These are phyloP conservation scores for Myiagra hebetior DNA, from an alignment of 2,113 vertebrate species.

Conservation along the genomic window DNA sequence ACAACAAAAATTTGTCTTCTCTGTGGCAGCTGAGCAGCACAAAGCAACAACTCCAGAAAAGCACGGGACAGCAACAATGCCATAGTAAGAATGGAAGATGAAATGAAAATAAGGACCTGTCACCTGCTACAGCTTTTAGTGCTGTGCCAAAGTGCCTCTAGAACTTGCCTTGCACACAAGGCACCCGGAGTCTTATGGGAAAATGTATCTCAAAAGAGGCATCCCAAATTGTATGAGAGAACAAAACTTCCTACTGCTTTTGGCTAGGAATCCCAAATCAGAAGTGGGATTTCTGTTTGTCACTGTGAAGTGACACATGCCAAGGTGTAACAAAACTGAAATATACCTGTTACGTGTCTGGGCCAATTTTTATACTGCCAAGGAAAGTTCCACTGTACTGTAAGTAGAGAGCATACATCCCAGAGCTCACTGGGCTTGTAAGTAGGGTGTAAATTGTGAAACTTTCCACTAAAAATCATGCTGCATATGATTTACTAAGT, in stretches of 20 bases:
- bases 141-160: neutral
- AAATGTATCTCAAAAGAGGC: neutral
- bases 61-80: neutral
- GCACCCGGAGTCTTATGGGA: neutral
- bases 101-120: neutral
- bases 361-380: neutral
- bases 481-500: neutral
- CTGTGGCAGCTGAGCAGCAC: neutral
- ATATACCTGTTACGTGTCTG: neutral
- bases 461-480: neutral
- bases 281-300: neutral
- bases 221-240: neutral
- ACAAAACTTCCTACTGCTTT: neutral
- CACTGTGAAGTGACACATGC: neutral
- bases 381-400: neutral
- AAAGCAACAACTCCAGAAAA: neutral
- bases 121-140: neutral
- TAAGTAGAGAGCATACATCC: neutral
- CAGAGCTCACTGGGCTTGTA: neutral
- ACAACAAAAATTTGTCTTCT: neutral
- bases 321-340: neutral
- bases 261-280: neutral
- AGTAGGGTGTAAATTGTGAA: neutral
- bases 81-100: neutral
- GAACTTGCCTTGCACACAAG: neutral